Base-by-base conservation (phyloP, 2,888 invertebrate genomes). In the Eubasilissa splendida region DNA sequence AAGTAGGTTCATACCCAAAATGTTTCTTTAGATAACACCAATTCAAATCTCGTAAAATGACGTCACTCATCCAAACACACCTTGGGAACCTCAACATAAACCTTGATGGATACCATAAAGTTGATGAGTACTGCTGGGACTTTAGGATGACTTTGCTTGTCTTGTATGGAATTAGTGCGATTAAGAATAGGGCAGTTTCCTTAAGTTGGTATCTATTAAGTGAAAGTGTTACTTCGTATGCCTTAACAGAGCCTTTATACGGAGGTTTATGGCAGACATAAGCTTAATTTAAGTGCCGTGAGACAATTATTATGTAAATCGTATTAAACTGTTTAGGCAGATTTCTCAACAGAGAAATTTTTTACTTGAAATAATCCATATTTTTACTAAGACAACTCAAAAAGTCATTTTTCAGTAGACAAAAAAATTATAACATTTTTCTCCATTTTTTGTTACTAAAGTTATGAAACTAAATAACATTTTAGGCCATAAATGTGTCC, bases 151-250 rank as follows among this genome's bases (percentile, higher is more conserved):
- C 50, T 66, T 66, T n/a, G 66, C 66, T 58, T 52, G 52, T 66
- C 66, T 14, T 50, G 14, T 66, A n/a, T n/a, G 66, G 50, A 50
- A 66, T 66, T 66, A 66, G 52, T n/a, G 14, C 50, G n/a, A 50
- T 66, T 66, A 66, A 66, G 42, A n/a, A 66, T 52, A 50, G 66
- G 66, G 52, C 50, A 66, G 66, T 68, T 68, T 68, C 33, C 68
- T 8, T 52, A 68, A 68, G 52, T 68, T 68, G 68, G 10, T 9
- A 50, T 14, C 3, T 68, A 68, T 52, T 68, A 68, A 42, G 52
- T 33, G 9, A 52, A 14, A 68, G 14, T 52, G 14, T 68, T 68
- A 50, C 52, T 14, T 68, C 14, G 10, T 42, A 3, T 58, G 58
- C 12, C n/a, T n/a, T 58, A 11, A 11, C n/a, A 14, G 52, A n/a